These are phyloP conservation scores for Oncorhynchus clarkii DNA, from an alignment of 2,113 vertebrate species.

Conservation along the genomic window DNA sequence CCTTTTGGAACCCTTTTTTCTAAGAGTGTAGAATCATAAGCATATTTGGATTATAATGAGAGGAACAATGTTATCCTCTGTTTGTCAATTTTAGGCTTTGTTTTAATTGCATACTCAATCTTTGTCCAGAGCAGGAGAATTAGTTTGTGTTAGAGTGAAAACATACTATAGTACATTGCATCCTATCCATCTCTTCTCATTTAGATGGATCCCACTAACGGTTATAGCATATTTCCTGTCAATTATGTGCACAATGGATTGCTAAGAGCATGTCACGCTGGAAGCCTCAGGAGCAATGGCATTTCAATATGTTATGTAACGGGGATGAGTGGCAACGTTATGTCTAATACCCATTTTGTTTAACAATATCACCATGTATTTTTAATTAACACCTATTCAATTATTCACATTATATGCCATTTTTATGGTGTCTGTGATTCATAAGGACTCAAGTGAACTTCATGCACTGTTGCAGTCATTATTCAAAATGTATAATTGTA, in stretches of 20 bases:
- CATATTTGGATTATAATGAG: too few relatives aligned
- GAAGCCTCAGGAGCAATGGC: background rate
- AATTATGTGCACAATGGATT: conserved; percentile 1
- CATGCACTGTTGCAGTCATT: too few relatives aligned
- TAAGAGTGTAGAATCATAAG: too few relatives aligned
- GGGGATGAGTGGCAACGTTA: background rate
- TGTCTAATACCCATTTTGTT: background rate
- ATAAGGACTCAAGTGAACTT: background rate
- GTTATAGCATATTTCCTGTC: conserved; percentile 1
- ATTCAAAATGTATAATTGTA: too few relatives aligned
- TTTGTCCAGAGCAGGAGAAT: too few relatives aligned
- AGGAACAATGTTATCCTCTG: background rate
- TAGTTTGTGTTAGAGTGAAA: background rate
- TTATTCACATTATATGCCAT: background rate
- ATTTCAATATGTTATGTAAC: background rate
- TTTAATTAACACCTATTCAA: background rate
- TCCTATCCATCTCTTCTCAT: background rate
- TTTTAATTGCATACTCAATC: background rate
- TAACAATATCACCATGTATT: background rate
- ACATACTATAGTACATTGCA: background rate
- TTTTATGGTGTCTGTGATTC: background rate
- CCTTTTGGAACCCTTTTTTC: too few relatives aligned
- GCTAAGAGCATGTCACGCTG: conserved; percentile 1
- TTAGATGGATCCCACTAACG: background rate
- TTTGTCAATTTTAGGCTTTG: background rate